Evolutionary conservation across 2,113 vertebrate genomes (phyloP).

Genomic region (Mesembrinibis cayennensis): DNA sequence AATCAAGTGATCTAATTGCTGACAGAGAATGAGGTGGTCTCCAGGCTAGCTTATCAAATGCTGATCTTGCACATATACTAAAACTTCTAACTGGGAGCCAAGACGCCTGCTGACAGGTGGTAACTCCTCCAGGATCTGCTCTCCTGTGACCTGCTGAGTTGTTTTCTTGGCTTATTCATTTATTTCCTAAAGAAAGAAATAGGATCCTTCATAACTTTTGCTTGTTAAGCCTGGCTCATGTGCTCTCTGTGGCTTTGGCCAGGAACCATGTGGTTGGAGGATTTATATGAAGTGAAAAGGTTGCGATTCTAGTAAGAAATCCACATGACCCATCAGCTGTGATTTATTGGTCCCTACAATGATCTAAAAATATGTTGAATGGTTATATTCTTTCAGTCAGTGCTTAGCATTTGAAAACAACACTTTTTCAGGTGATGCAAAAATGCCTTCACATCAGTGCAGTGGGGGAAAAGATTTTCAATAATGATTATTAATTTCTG

Average conservation of each 20-base stretch:
- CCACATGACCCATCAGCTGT: neutral
- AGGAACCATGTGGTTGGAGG: neutral
- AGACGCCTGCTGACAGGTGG: neutral
- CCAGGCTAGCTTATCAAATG: neutral
- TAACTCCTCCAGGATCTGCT: constrained; percentile 5
- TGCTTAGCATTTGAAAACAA: neutral
- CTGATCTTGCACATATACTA: neutral
- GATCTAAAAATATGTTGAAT: neutral
- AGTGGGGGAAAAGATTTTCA: neutral
- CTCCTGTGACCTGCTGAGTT: neutral
- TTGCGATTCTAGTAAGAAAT: constrained; percentile 12
- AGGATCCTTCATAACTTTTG: neutral
- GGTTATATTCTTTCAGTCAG: neutral
- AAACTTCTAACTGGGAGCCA: neutral
- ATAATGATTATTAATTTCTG: neutral
- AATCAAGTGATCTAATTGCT: constrained; percentile 15
- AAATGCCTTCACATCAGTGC: neutral
- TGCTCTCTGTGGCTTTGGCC: neutral
- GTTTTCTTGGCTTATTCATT: constrained; percentile 28
- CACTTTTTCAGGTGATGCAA: neutral
- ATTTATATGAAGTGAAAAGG: neutral
- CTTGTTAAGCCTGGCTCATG: neutral
- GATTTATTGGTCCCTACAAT: neutral
- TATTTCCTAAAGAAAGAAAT: constrained; percentile 16
- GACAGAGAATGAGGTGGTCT: neutral